These are phyloP conservation scores for Drosophila austrosaltans DNA, from an alignment of 2,888 invertebrate genomes.

Conservation along the genomic window DNA sequence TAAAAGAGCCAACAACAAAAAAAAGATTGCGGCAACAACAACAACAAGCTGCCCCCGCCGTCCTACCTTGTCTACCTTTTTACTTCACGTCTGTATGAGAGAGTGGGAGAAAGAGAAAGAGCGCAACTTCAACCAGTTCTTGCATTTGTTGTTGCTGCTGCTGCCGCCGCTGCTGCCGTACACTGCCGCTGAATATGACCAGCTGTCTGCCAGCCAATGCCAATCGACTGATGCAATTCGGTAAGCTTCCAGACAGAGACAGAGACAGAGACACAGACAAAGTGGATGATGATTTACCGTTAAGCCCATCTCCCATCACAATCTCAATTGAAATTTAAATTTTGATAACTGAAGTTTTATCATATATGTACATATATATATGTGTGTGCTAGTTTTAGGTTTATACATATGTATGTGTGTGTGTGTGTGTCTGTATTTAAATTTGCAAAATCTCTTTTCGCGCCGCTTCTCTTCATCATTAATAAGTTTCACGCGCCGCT, in stretches of 20 bases:
- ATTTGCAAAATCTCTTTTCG: constrained; percentile 61
- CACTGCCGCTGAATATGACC: constrained; percentile 47
- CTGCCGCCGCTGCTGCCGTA: not conserved
- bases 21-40: constrained; percentile 30
- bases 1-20: constrained; percentile 11
- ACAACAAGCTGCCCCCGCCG: constrained; percentile 34
- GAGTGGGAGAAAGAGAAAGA: constrained; percentile 26
- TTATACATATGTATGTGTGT: constrained; percentile 12
- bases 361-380: constrained; percentile 8
- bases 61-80: constrained; percentile 63
- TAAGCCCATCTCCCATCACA: constrained; percentile 27
- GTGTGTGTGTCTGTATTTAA: constrained; percentile 58
- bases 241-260: constrained; percentile 57
- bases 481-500: constrained; percentile 80
- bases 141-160: constrained; percentile 50
- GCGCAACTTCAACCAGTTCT: constrained; percentile 49
- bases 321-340: constrained; percentile 17
- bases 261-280: constrained; percentile 5
- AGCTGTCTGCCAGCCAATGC: constrained; percentile 63
- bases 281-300: constrained; percentile 48
- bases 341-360: constrained; percentile 11
- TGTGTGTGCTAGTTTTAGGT: constrained; percentile 17
- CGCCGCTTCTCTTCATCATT: constrained; percentile 71
- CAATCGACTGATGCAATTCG: constrained; percentile 50
- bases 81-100: constrained; percentile 65